phyloP scores from a whole-genome alignment of 2,888 invertebrate genomes.

The Sinopyrophorus schimmeli region DNA sequence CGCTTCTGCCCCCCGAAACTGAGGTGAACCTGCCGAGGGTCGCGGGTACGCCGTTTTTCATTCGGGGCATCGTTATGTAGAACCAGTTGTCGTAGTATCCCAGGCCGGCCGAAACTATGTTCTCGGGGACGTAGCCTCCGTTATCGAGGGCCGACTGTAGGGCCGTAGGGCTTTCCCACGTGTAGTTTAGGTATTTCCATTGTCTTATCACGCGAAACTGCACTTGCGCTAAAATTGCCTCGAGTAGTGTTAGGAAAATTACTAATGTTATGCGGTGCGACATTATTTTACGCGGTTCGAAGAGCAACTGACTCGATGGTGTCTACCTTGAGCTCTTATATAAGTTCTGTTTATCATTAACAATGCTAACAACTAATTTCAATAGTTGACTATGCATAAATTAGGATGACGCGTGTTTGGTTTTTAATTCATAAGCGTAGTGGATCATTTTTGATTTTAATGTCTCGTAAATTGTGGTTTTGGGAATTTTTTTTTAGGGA shows the following conservation, averaged over 20 bases:
- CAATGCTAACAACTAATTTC: constrained; percentile 24
- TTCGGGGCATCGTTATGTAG: constrained; percentile 71
- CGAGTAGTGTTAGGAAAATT: not conserved
- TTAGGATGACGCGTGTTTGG: constrained; percentile 11
- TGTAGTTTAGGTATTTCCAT: constrained; percentile 72
- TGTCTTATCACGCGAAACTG: constrained; percentile 72
- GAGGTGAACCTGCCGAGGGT: constrained; percentile 65
- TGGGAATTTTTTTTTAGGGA: no score
- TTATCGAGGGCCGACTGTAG: constrained; percentile 60
- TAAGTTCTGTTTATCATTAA: constrained; percentile 24
- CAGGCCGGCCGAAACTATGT: constrained; percentile 70
- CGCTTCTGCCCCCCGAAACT: constrained; percentile 56
- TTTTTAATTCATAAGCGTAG: no score
- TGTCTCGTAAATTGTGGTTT: not conserved
- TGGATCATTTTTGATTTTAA: not conserved
- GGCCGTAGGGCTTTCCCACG: constrained; percentile 64
- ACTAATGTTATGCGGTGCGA: no score
- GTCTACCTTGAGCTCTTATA: constrained; percentile 19
- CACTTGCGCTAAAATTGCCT: constrained; percentile 31
- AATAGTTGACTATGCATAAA: constrained; percentile 19
- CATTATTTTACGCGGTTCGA: not conserved
- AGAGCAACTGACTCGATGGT: constrained; percentile 13
- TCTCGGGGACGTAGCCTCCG: constrained; percentile 66
- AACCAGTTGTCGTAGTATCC: constrained; percentile 68
- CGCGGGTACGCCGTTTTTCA: constrained; percentile 71